phyloP scores from a whole-genome alignment of 2,888 invertebrate genomes.

The Epistrophe grossulariae region DNA sequence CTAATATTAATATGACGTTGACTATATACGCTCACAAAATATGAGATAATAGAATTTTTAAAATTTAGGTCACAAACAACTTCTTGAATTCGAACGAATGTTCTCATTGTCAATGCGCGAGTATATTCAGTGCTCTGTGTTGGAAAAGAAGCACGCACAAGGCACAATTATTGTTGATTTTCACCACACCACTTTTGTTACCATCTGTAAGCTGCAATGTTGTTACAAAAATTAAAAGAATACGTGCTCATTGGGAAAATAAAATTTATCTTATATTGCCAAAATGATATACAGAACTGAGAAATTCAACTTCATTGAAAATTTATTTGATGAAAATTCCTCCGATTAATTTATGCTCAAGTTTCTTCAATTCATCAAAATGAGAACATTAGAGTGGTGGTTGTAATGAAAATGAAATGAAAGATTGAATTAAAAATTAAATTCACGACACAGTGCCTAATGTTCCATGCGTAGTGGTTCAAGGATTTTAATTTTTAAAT shows the following conservation, averaged over 20 bases:
- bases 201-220: background rate
- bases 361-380: background rate
- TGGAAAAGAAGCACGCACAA: background rate
- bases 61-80: background rate
- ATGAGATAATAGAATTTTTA: background rate
- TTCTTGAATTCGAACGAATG: slow-evolving; percentile 14
- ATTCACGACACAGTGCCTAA: too few relatives aligned
- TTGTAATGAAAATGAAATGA: too few relatives aligned
- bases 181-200: background rate
- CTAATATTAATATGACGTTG: background rate
- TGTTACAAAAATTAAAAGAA: slow-evolving; percentile 2
- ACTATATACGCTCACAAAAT: background rate
- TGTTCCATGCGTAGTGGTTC: too few relatives aligned
- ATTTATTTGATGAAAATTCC: background rate
- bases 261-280: background rate
- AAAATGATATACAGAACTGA: background rate
- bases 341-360: background rate
- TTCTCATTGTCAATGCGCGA: background rate
- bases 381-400: background rate
- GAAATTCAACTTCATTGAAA: slow-evolving; percentile 12
- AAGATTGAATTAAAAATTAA: too few relatives aligned
- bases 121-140: too few relatives aligned
- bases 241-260: slow-evolving; percentile 4
- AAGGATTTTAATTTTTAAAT: too few relatives aligned
- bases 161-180: background rate